phyloP scores from a whole-genome alignment of 2,113 vertebrate species.

The Balaeniceps rex region DNA sequence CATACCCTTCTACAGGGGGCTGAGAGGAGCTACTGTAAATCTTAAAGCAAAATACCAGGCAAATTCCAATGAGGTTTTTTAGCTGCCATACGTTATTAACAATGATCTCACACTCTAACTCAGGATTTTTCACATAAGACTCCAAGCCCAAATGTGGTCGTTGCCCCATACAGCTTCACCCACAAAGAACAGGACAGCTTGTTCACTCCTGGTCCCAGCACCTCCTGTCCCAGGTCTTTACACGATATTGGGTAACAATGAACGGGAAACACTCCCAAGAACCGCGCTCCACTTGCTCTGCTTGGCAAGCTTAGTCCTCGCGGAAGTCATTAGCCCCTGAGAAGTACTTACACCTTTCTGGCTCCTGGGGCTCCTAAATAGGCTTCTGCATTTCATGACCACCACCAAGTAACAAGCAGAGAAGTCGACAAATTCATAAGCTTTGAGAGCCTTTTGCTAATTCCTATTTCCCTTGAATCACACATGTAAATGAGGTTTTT shows the following conservation, averaged over 20 bases:
- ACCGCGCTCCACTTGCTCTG: rapidly evolving
- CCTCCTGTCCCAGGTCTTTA: not conserved
- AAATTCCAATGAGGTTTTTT: not conserved
- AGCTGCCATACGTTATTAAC: not conserved
- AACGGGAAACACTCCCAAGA: rapidly evolving
- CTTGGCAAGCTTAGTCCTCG: not conserved
- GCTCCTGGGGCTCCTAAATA: not conserved
- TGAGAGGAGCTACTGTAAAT: not conserved
- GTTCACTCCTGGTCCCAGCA: not conserved
- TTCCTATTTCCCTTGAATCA: not conserved
- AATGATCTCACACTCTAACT: not conserved
- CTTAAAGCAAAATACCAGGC: not conserved
- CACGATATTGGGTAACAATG: not conserved
- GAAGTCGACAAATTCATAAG: not conserved
- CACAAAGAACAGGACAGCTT: not conserved
- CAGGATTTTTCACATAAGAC: not conserved
- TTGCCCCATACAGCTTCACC: not conserved
- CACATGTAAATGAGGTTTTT: not conserved
- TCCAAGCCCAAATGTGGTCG: not conserved
- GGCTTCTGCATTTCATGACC: not conserved
- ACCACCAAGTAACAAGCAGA: not conserved
- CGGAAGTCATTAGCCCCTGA: not conserved
- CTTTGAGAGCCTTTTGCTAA: not conserved
- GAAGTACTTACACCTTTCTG: not conserved
- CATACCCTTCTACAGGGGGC: not conserved